Evolutionary conservation across 2,113 vertebrate species (phyloP).

Genomic region (Bufo bufo): DNA sequence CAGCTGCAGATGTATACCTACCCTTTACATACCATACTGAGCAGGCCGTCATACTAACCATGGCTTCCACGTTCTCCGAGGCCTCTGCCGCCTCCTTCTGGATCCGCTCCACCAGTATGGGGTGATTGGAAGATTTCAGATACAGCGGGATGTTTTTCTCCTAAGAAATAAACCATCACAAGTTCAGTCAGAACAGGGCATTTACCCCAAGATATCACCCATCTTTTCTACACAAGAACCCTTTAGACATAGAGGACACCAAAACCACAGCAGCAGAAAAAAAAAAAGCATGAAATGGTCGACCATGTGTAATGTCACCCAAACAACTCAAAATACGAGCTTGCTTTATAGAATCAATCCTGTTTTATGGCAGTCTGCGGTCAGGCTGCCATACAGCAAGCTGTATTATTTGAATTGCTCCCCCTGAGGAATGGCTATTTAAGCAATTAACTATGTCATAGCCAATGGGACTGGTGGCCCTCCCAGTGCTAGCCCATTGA

Average conservation of each 20-base stretch:
- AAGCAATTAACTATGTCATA: no score
- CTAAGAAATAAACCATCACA: background rate
- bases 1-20: no score
- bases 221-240: no score
- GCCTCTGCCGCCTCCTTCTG: background rate
- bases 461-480: background rate
- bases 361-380: no score
- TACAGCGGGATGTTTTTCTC: slow-evolving; percentile 40
- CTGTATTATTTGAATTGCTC: no score
- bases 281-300: background rate
- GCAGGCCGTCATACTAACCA: background rate
- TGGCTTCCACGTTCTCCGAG: background rate
- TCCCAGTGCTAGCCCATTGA: background rate
- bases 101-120: slow-evolving; percentile 14
- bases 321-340: no score
- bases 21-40: background rate
- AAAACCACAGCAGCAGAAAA: background rate
- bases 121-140: slow-evolving; percentile 34
- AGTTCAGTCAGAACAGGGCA: background rate
- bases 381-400: no score
- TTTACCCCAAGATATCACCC: background rate
- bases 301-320: background rate
- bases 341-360: no score
- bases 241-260: background rate
- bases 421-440: no score